Evolutionary conservation across 1,140 invertebrate species (phyloP).

Genomic region (Macrocentrus cingulum): DNA sequence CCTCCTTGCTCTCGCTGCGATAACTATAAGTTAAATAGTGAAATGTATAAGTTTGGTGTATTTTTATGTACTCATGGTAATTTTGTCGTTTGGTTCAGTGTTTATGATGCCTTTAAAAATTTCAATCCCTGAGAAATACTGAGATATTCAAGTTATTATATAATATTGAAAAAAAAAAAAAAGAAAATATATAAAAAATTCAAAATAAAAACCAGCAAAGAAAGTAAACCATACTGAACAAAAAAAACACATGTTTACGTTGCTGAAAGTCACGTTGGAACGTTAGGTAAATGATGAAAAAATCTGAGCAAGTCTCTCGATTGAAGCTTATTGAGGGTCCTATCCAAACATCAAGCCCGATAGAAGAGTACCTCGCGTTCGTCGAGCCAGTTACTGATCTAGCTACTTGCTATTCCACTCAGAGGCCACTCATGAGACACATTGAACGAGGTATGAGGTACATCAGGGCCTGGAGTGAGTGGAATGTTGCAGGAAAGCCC

Average conservation of each 20-base stretch:
- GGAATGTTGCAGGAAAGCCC: neutral
- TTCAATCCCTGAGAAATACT: neutral
- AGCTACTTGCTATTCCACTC: constrained; percentile 15
- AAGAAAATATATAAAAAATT: neutral
- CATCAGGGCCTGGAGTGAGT: neutral
- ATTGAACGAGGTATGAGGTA: neutral
- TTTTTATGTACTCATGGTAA: neutral
- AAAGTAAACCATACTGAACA: neutral
- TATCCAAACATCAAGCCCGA: constrained; percentile 13
- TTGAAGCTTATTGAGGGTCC: neutral
- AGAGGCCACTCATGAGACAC: constrained; percentile 14
- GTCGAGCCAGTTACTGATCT: neutral
- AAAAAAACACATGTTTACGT: neutral
- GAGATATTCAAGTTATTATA: neutral
- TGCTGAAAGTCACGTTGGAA: constrained; percentile 6
- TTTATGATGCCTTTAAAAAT: constrained; percentile 1
- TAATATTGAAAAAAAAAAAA: neutral
- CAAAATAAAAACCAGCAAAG: neutral
- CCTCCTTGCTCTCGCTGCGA: too few relatives aligned
- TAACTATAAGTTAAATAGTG: too few relatives aligned
- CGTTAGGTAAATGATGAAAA: neutral
- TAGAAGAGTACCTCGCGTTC: neutral
- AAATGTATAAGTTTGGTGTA: neutral
- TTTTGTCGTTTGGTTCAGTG: neutral
- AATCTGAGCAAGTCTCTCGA: constrained; percentile 2